Evolutionary conservation across 2,113 vertebrate species (phyloP).

Genomic region (Stigmatopora argus): DNA sequence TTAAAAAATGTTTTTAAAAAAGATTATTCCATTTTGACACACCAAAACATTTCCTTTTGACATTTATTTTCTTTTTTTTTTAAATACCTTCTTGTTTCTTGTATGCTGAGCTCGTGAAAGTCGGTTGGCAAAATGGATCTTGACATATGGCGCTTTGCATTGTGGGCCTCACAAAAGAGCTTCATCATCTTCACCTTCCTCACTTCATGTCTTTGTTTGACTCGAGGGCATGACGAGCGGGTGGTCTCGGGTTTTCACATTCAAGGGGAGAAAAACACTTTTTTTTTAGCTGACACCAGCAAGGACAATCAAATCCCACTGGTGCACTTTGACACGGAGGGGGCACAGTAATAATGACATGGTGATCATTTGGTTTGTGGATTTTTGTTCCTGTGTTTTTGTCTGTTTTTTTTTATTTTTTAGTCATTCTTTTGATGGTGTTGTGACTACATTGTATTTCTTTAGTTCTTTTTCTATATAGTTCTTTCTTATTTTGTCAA

Average conservation of each 20-base stretch:
- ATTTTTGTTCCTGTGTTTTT: background rate
- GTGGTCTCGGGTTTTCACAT: background rate
- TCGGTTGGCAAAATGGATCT: too few relatives aligned
- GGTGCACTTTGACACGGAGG: background rate
- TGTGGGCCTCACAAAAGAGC: background rate
- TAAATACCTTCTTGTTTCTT: too few relatives aligned
- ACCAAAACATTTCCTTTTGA: too few relatives aligned
- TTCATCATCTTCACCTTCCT: background rate
- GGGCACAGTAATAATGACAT: background rate
- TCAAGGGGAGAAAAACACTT: background rate
- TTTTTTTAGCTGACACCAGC: background rate
- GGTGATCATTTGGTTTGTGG: background rate
- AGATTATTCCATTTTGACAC: too few relatives aligned
- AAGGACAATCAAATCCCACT: background rate
- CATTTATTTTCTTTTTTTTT: too few relatives aligned
- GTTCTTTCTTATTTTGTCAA: too few relatives aligned
- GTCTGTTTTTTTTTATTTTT: too few relatives aligned
- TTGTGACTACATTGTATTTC: too few relatives aligned
- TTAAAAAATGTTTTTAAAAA: too few relatives aligned
- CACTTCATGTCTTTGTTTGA: background rate
- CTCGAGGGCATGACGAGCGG: background rate
- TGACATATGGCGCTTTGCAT: background rate
- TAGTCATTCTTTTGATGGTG: too few relatives aligned
- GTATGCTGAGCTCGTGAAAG: too few relatives aligned
- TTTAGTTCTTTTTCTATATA: too few relatives aligned